Percentiles rank a stretch among this genome's conserved stretches.
These are phyloP conservation scores for Criorhina ranunculi DNA, from an alignment of 2,888 invertebrate species.

Conservation along the genomic window DNA sequence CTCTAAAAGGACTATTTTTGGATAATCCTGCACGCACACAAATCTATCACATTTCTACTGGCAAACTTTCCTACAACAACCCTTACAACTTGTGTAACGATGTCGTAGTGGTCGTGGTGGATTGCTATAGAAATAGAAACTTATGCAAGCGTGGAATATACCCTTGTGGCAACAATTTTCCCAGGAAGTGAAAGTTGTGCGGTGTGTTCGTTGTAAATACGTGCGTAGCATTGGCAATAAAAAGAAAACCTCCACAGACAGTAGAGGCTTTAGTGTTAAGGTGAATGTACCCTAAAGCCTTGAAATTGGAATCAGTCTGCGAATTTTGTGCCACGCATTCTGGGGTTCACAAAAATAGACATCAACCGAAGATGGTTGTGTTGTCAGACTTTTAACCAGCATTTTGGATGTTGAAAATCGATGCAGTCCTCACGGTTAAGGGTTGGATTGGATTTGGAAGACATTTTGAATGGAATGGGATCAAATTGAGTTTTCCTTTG, in stretches of 20 bases:
- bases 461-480: slow-evolving; percentile 23
- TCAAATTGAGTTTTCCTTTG: slow-evolving; percentile 65
- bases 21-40: slow-evolving; percentile 8
- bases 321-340: slow-evolving; percentile 52
- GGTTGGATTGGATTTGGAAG: slow-evolving; percentile 27
- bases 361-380: slow-evolving; percentile 15
- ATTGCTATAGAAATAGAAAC: slow-evolving; percentile 19
- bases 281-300: slow-evolving; percentile 55
- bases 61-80: slow-evolving; percentile 28
- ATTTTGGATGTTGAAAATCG: slow-evolving; percentile 58
- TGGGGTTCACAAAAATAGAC: slow-evolving; percentile 53
- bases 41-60: slow-evolving; percentile 55
- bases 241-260: slow-evolving; percentile 34
- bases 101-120: slow-evolving; percentile 18
- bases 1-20: slow-evolving; percentile 10
- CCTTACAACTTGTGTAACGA: slow-evolving; percentile 22
- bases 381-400: slow-evolving; percentile 21
- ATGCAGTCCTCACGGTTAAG: slow-evolving; percentile 9
- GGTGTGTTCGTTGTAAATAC: slow-evolving; percentile 40
- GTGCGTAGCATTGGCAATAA: slow-evolving; percentile 61
- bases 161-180: slow-evolving; percentile 48
- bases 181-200: slow-evolving; percentile 70
- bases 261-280: not conserved
- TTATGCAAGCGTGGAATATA: slow-evolving; percentile 17
- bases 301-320: slow-evolving; percentile 63